These are phyloP conservation scores for Siniperca chuatsi DNA, from an alignment of 2,113 vertebrate species.

Conservation along the genomic window DNA sequence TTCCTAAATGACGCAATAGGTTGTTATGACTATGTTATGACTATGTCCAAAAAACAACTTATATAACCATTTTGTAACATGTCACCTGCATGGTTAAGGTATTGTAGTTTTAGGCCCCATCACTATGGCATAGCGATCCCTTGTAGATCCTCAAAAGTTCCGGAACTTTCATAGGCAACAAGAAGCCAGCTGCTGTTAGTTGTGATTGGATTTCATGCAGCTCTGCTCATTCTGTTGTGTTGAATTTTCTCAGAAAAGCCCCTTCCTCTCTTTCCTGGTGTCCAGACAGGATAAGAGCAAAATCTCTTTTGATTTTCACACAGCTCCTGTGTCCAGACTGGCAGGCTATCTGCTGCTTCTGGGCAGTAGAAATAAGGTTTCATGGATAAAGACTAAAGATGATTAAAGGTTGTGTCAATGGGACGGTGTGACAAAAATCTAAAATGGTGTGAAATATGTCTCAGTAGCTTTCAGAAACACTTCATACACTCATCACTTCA, in stretches of 20 bases:
- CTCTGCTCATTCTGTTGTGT: constrained; percentile 67
- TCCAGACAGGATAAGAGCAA: constrained; percentile 67
- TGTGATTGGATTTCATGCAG: constrained; percentile 75
- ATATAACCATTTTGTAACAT: too few species aligned
- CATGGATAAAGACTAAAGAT: constrained; percentile 69
- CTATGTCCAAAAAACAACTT: too few species aligned
- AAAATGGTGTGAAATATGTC: constrained; percentile 60
- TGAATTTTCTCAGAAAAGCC: constrained; percentile 59
- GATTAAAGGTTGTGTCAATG: constrained; percentile 66
- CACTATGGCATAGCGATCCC: constrained; percentile 36
- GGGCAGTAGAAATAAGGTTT: constrained; percentile 65
- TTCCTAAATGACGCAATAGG: too few species aligned
- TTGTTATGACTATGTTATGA: too few species aligned
- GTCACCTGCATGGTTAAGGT: too few species aligned
- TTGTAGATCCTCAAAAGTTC: constrained; percentile 50
- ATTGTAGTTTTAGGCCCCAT: background rate
- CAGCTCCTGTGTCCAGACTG: constrained; percentile 50
- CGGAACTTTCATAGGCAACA: constrained; percentile 52
- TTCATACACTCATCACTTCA: constrained; percentile 31
- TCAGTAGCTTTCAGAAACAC: constrained; percentile 42
- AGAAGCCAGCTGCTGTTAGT: constrained; percentile 65
- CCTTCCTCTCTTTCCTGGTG: constrained; percentile 31
- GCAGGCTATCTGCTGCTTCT: constrained; percentile 48
- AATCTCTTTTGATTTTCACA: constrained; percentile 70
- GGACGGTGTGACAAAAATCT: constrained; percentile 54